Evolutionary conservation across 2,113 vertebrate genomes (phyloP).

Genomic region (Gambusia holbrooki): DNA sequence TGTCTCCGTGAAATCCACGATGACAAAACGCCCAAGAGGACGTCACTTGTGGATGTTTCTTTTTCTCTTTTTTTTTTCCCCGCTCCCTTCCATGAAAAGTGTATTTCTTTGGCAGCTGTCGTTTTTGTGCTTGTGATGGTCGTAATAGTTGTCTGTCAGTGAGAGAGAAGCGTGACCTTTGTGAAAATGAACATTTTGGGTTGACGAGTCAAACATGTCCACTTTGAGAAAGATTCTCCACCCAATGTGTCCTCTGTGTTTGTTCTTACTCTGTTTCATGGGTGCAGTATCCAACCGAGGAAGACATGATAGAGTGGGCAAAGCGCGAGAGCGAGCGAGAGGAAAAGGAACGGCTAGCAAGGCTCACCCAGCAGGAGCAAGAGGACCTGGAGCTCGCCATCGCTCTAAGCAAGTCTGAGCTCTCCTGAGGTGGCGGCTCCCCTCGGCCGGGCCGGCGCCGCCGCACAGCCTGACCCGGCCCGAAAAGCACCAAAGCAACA

Average conservation of each 20-base stretch:
- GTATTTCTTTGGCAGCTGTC: background rate
- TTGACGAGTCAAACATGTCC: conserved; percentile 4
- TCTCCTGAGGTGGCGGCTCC: conserved; percentile 84
- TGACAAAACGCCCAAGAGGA: background rate
- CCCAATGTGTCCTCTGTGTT: conserved; percentile 29
- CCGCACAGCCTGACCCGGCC: conserved; percentile 53
- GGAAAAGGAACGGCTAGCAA: conserved; percentile 93
- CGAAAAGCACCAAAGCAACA: conserved; percentile 70
- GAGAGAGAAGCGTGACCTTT: background rate
- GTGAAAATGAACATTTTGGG: background rate
- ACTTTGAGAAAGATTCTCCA: conserved; percentile 9
- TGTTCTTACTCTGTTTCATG: conserved; percentile 24
- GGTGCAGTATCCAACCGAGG: conserved; percentile 93
- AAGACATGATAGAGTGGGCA: conserved; percentile 99
- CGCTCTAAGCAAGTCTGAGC: conserved; percentile 98
- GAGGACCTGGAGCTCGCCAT: conserved; percentile 99
- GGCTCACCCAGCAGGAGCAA: conserved; percentile 96
- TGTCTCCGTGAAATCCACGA: background rate
- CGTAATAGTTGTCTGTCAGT: background rate
- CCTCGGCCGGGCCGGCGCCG: conserved; percentile 25
- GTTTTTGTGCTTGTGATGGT: background rate
- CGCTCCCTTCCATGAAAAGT: background rate
- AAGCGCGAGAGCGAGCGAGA: conserved; percentile 98
- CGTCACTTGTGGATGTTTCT: background rate
- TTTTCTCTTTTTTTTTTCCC: background rate